These are phyloP conservation scores for Esperia sulphurella DNA, from an alignment of 2,888 invertebrate species.

Conservation along the genomic window DNA sequence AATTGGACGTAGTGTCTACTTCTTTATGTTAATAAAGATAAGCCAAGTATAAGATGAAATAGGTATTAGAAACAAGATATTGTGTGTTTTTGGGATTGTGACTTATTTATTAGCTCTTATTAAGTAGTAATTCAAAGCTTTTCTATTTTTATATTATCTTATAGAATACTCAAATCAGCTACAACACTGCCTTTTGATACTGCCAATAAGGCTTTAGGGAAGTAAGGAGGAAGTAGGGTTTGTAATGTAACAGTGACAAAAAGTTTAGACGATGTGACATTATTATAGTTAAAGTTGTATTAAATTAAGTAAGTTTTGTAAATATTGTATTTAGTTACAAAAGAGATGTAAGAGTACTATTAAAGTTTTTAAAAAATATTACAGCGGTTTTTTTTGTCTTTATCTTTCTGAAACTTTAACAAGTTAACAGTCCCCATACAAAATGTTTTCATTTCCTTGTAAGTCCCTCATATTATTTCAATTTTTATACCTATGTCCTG, in stretches of 20 bases:
- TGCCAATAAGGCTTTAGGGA: constrained; percentile 28
- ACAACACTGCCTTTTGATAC: constrained; percentile 44
- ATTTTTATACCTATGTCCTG: too few relatives aligned
- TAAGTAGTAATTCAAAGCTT: constrained; percentile 33
- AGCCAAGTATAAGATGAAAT: neutral
- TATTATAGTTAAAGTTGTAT: constrained; percentile 36
- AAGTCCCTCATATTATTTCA: too few relatives aligned
- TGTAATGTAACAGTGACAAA: constrained; percentile 26
- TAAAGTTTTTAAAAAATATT: constrained; percentile 47
- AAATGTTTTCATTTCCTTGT: too few relatives aligned
- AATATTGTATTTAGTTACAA: constrained; percentile 77
- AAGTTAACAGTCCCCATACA: too few relatives aligned
- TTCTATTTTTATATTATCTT: constrained; percentile 15
- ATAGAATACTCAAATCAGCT: constrained; percentile 59
- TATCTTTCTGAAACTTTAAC: neutral
- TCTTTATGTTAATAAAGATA: too few relatives aligned
- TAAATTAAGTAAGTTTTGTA: constrained; percentile 56
- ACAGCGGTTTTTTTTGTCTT: neutral
- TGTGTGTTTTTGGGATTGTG: constrained; percentile 62
- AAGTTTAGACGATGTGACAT: constrained; percentile 41
- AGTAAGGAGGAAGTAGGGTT: neutral
- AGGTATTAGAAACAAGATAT: constrained; percentile 17
- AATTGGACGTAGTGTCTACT: too few relatives aligned
- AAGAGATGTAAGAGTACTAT: constrained; percentile 69
- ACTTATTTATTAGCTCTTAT: constrained; percentile 28